Base-by-base conservation (phyloP, 2,113 vertebrate genomes). In the Carassius gibelio region DNA sequence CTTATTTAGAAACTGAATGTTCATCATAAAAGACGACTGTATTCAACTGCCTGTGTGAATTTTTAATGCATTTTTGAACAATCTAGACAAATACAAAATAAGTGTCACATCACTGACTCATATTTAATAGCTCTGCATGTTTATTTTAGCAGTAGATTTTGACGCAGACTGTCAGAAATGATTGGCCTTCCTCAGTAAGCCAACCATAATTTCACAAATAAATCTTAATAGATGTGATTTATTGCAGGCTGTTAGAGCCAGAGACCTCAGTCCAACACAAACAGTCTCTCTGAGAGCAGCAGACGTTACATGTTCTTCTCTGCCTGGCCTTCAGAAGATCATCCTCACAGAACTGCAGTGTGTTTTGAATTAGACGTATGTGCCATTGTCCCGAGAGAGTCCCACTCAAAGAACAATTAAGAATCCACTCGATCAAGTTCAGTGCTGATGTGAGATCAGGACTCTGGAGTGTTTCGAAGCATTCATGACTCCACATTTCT, bases 201-300 rank as follows among this genome's bases (percentile, higher is more conserved):
- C 52, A 75, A 83, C 19, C 38, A 26, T 45, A 75, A 74, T 66
- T 61, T 86, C 14, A 72, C 26, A 57, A 81, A 77, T 84, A 81
- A 87, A 74, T 84, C 23, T 71, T 87, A 10, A 81, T n/a, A 59
- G 55, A 3, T 48, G 21, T 74, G 36, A 84, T 83, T 83, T 81
- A 85, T 48, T 52, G 15, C 71, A 52, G 6, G 42, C 36, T 15
- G 19, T 57, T 86, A 52, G 45, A 84, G 71, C 83, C 80, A 83
- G 68, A 79, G 66, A 69, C 64, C 45, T 38, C 15, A 38, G 38
- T 61, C 84, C 86, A 89, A 89, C 75, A 88, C 62, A 88, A 88
- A 87, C 84, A 84, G 14, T 34, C 11, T 59, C 75, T 83, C 50
- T 52, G 38, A 48, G 26, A 36, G 34, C 55, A 74, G 59, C 72